Evolutionary conservation across 2,888 invertebrate species (phyloP), one percentile per base, ranked within the genome.

Genomic region (Dexiosoma caninum): DNA sequence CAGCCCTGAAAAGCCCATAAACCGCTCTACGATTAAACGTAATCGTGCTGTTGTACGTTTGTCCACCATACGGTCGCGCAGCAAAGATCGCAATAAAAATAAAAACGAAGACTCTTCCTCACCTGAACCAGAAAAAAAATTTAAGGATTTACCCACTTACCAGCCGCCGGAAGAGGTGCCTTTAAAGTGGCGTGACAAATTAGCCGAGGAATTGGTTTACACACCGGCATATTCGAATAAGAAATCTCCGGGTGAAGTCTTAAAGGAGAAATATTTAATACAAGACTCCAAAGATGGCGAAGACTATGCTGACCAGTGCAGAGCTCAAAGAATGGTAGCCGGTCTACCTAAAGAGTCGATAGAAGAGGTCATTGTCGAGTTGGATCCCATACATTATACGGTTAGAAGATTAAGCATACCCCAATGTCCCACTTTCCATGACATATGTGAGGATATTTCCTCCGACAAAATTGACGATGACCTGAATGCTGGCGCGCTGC

Each of bases 1-100:
- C 35, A 70, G 77, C 35, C 74, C 69, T 10, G 66, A 59, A 23
- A 51, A 75, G 9, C 81, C 62, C 4, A 72, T 81, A 1, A 82
- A 78, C 70, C 90, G 92, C 74, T 91, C 92, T 77, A 92, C 93
- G 0, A 95, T 95, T 83, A 93, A 93, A 85, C 92, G 96, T 10
- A 94, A 94, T 78, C 91, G 95, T 37, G 92, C 95, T 0, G 94
- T 95, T 19, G 94, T 96, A 9, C 92, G 95, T 66, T 90, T 96
- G 44, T 94, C 94, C 82, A 95, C 95, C 0, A 91, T 94, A 84
- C 89, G 89, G 0, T 83, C 87, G 32, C 85, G 87, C 35, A 90
- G 86, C 83, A 88, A 85, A 83, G 88, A 85, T 2, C 85, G 84
- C 2, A 80, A 80, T 46, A 46, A 70, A 35, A 21, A 57, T 6